Base-by-base conservation (phyloP, 2,113 vertebrate species). In the Corvus moneduloides region DNA sequence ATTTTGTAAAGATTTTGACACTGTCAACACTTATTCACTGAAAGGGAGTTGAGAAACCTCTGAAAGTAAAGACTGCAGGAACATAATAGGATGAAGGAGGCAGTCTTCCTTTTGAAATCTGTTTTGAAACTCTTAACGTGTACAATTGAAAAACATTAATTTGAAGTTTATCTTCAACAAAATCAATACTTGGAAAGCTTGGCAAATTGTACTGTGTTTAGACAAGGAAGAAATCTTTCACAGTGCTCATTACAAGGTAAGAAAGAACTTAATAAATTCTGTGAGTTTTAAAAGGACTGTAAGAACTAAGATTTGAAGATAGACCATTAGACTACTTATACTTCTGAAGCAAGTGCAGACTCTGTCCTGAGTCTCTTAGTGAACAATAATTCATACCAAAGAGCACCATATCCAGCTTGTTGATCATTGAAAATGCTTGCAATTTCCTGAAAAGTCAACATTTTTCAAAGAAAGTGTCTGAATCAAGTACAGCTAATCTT, bases 141-240 rank as follows among this genome's bases (percentile, higher is more conserved):
- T 62, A 43, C 49, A 79, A 75, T 3, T 23, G 32, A 56, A 89
- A 91, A 95, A 52, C 79, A 87, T 91, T 71, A 85, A 94, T 90
- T 80, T 90, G 37, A 88, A 90, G 43, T 18, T 90, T 54, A 77
- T 93, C 68, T 82, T 90, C 73, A 88, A 77, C 30, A 92, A 94
- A 95, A 92, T 92, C 90, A 77, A 74, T 96, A 92, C 33, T 71
- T 93, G 67, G 58, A 91, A 93, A 37, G 12, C 63, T 77, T 63
- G 14, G 26, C 59, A 46, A 84, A 74, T 66, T 77, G 43, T 46
- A 19, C 59, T 35, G 10, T 59, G 27, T 89, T 89, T 88, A 88
- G 61, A 71, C 64, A 86, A 84, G 16, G 37, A 83, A 71, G 51
- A 62, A n/a, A 10, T 33, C 66, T 77, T 84, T 80, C 28, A 39